Conservation (phyloP, 2,113 vertebrate species). For the Eonycteris spelaea region DNA sequence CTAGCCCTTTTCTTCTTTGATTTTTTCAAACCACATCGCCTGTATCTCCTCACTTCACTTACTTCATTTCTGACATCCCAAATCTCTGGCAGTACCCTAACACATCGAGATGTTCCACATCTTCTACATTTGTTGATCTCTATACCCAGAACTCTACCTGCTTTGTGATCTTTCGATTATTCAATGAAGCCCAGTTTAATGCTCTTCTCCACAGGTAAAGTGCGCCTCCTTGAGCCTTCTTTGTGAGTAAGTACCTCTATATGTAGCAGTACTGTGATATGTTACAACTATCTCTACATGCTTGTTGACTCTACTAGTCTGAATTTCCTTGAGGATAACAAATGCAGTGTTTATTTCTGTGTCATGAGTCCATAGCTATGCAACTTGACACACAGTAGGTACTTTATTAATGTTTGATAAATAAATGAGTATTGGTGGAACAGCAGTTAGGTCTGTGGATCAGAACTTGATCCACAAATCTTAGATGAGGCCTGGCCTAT, state of each 20-base stretch:
- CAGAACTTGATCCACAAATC: not conserved
- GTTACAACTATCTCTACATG: not conserved
- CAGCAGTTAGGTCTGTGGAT: not conserved
- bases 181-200: not conserved
- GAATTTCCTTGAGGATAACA: not conserved
- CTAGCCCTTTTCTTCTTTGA: not conserved
- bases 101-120: fast-evolving
- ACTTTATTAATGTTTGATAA: not conserved
- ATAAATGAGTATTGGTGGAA: not conserved
- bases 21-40: not conserved
- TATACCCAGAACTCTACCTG: not conserved
- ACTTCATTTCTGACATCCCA: not conserved
- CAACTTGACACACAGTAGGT: not conserved
- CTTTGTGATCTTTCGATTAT: not conserved
- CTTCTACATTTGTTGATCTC: not conserved
- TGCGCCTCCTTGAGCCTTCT: not conserved
- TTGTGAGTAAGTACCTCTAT: not conserved
- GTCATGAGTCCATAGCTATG: not conserved
- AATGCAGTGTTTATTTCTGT: not conserved
- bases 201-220: not conserved
- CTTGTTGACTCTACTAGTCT: not conserved
- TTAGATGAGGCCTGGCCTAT: not conserved
- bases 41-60: not conserved
- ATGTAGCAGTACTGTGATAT: not conserved
- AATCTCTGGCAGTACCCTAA: not conserved